Conservation (phyloP, 2,797 vertebrate species). For the Dromococcyx pavoninus region DNA sequence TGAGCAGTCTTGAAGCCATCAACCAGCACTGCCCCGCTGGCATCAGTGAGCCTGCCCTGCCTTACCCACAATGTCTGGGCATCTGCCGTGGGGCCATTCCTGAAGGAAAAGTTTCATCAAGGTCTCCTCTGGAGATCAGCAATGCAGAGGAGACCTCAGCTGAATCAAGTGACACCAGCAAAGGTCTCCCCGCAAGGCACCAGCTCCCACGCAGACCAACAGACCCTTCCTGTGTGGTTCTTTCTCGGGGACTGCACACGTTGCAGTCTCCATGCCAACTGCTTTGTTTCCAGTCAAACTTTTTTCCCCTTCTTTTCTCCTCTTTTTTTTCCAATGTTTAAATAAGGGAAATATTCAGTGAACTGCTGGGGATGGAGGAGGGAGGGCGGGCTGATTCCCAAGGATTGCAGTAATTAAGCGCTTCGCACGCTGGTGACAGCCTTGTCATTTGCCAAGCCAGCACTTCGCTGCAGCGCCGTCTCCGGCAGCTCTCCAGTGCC, state of each 20-base stretch:
- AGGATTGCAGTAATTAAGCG: conserved; percentile 42
- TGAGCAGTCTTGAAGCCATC: neutral
- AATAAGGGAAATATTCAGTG: neutral
- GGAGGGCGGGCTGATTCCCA: conserved; percentile 7
- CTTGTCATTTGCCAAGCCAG: conserved; percentile 34
- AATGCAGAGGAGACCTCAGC: neutral
- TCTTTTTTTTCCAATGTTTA: neutral
- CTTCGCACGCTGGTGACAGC: neutral
- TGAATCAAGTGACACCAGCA: neutral
- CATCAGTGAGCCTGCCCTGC: neutral
- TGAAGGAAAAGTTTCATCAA: neutral
- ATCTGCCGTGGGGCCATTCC: neutral
- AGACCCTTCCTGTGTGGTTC: neutral
- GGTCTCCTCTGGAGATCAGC: neutral
- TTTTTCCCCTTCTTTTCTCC: accelerated
- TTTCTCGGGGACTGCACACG: neutral
- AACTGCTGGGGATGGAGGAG: conserved; percentile 29
- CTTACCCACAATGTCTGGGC: neutral
- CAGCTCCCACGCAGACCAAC: neutral
- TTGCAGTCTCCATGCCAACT: neutral
- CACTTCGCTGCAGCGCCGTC: neutral
- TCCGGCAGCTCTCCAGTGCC: conserved; percentile 10
- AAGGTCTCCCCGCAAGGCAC: neutral
- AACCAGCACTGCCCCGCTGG: neutral
- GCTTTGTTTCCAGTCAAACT: conserved; percentile 52